Conservation (phyloP, 2,113 vertebrate genomes). For the Dicaeum eximium region DNA sequence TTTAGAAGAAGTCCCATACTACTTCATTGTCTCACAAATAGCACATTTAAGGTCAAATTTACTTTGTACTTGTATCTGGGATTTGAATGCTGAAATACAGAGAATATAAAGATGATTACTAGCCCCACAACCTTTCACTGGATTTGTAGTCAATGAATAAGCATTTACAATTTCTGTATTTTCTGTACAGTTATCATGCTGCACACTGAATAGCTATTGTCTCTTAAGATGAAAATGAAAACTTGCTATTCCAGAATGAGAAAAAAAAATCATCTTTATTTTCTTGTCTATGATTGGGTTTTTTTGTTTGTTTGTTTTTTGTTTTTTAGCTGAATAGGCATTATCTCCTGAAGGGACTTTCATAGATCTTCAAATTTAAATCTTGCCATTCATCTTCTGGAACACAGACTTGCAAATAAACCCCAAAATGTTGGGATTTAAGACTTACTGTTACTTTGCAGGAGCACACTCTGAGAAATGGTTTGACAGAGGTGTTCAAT, state of each 20-base stretch:
- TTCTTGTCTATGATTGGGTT: not conserved
- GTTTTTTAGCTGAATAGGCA: not conserved
- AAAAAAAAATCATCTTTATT: not conserved
- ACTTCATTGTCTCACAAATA: not conserved
- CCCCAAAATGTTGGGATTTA: not conserved
- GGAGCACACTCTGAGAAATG: not conserved
- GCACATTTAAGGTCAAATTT: not conserved
- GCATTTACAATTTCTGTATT: not conserved
- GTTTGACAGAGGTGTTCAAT: not conserved
- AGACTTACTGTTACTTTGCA: not conserved
- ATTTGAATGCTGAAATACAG: not conserved
- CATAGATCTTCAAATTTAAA: not conserved
- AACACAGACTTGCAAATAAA: not conserved
- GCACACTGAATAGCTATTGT: not conserved
- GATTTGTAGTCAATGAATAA: not conserved
- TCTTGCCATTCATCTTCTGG: not conserved
- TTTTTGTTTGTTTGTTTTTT: not conserved
- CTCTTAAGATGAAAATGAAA: not conserved
- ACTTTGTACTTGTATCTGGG: not conserved
- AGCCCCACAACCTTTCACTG: not conserved
- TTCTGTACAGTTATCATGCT: not conserved
- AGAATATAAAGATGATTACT: not conserved
- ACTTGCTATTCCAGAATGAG: not conserved
- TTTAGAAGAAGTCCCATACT: not conserved
- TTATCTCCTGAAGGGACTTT: not conserved